Base-by-base conservation (phyloP, 2,113 vertebrate genomes). In the Paradisaea rubra region DNA sequence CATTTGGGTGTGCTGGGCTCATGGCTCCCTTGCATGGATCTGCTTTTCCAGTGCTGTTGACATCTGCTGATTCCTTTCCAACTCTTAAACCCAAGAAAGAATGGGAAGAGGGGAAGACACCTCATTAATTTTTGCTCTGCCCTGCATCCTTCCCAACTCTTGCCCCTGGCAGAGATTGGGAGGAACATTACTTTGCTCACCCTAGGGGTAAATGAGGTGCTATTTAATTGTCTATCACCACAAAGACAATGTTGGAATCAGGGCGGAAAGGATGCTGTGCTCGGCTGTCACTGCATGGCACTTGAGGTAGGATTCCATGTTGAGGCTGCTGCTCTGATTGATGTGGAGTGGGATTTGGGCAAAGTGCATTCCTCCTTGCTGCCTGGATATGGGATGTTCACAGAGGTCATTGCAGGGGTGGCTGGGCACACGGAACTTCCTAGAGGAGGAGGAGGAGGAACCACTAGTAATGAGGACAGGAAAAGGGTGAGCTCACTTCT, bases 1-100 rank as follows among this genome's bases (percentile, higher is more conserved):
- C 1, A 2, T 27, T 20, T 69, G 71, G 44, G 13, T 56, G n/a
- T 63, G 69, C 87, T 81, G 81, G 71, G 74, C 70, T 76, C 22
- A 2, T 33, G 23, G 37, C 20, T 72, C 37, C 24, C 52, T 73
- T 45, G 70, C 81, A 80, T 3, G 52, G 63, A 42, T 65, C 37
- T 7, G 1, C 53, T 86, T 79, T 57, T 68, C 53, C 87, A 45
- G 70, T 1, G 4, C 69, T 59, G 80, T 54, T 84, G 81, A 45
- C 92, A 82, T 88, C 85, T 93, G 90, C 71, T 85, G 84, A 76
- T 82, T 28, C 35, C 68, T 86, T 86, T 90, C 52, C 79, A 59
- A 20, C 63, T 35, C 70, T 81, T 42, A 81, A 86, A 95, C 79
- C 20, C 81, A 83, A 86, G 63, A 37, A 18, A 79, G 81, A 83